phyloP scores from a whole-genome alignment of 2,888 invertebrate genomes.

The Plebejus argus region DNA sequence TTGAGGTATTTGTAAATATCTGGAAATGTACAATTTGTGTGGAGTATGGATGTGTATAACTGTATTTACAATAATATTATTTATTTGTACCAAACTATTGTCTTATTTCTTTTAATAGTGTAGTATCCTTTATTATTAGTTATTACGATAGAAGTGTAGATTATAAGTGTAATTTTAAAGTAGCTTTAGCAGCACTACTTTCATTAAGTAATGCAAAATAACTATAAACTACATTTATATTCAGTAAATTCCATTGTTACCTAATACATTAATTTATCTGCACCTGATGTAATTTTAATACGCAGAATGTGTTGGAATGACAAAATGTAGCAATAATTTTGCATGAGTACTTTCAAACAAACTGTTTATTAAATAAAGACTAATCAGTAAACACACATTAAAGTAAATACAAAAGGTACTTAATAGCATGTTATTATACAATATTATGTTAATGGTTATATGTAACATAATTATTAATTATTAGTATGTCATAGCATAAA shows the following conservation, averaged over 20 bases:
- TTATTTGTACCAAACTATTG: not conserved
- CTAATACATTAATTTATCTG: no score
- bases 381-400: not conserved
- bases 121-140: not conserved
- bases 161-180: no score
- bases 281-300: no score
- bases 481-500: not conserved
- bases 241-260: no score
- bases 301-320: no score
- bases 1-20: slow-evolving; percentile 8
- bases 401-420: not conserved
- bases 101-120: not conserved
- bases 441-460: no score
- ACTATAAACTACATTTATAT: no score
- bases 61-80: not conserved
- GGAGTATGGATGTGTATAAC: slow-evolving; percentile 6
- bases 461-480: no score
- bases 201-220: no score
- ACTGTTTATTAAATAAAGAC: not conserved
- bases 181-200: no score
- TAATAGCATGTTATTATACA: not conserved
- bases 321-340: not conserved
- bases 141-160: no score
- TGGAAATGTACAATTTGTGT: not conserved
- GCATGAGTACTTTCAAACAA: not conserved